These are phyloP conservation scores for Sesamia nonagrioides DNA, from an alignment of 1,140 invertebrate species.

Conservation along the genomic window DNA sequence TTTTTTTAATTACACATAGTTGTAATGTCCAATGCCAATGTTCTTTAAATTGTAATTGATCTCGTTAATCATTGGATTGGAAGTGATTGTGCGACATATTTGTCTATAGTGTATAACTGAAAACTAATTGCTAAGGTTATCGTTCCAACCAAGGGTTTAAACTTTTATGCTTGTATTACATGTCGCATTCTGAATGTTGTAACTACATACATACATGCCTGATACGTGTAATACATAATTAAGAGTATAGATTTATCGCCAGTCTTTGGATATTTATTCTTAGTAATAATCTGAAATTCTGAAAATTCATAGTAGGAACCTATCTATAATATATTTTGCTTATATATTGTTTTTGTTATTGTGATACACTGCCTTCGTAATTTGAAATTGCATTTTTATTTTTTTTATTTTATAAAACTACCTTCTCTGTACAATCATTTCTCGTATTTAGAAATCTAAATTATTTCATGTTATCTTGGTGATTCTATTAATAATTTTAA, in stretches of 20 bases:
- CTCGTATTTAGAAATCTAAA: neutral
- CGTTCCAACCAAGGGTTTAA: slow-evolving; percentile 22
- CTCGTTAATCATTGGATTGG: slow-evolving; percentile 47
- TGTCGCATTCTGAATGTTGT: neutral
- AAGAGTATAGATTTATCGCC: slow-evolving; percentile 24
- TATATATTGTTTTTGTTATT: slow-evolving; percentile 21
- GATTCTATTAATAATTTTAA: neutral
- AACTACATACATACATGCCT: neutral
- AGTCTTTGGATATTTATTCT: slow-evolving; percentile 47
- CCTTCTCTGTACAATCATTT: neutral
- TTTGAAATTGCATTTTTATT: neutral
- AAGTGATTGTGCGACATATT: slow-evolving; percentile 17
- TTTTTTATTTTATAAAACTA: neutral
- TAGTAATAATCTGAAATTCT: slow-evolving; percentile 42
- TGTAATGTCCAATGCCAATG: slow-evolving; percentile 47
- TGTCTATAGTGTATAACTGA: slow-evolving; percentile 16
- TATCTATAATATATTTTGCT: slow-evolving; percentile 3
- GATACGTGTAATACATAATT: slow-evolving; percentile 10
- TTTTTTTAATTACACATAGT: slow-evolving; percentile 37
- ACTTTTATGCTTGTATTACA: slow-evolving; percentile 33
- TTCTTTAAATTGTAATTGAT: slow-evolving; percentile 48
- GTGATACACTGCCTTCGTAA: slow-evolving; percentile 26
- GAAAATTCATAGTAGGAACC: slow-evolving; percentile 14
- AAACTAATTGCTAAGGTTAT: slow-evolving; percentile 24
- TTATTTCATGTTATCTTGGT: neutral